Conservation (phyloP, 2,113 vertebrate species). For the Empidonax traillii region DNA sequence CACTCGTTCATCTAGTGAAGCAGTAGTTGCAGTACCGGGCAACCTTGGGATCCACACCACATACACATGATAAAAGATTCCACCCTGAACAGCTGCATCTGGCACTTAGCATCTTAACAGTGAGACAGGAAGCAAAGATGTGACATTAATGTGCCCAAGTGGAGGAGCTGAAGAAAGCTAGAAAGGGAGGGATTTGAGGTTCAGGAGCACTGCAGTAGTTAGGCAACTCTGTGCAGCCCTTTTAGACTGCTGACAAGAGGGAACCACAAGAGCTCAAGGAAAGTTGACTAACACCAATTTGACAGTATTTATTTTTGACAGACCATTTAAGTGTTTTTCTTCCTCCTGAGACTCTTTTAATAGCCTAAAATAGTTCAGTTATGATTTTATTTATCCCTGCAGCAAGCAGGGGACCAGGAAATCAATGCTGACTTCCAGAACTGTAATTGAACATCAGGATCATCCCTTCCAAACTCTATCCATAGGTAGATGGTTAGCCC, state of each 20-base stretch:
- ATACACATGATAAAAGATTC: accelerated
- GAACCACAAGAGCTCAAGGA: background rate
- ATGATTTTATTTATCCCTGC: background rate
- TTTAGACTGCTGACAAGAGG: background rate
- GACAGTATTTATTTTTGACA: background rate
- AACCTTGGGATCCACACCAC: accelerated
- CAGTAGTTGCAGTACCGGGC: background rate
- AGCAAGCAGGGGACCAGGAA: background rate
- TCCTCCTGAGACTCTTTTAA: background rate
- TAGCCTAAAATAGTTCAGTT: background rate
- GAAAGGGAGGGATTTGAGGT: too few relatives aligned
- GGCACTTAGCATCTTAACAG: background rate
- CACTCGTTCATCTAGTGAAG: background rate
- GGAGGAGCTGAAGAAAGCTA: background rate
- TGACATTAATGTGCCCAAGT: background rate
- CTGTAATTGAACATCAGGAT: background rate
- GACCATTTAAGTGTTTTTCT: background rate
- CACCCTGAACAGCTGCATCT: background rate
- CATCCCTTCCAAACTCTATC: background rate
- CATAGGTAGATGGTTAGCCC: background rate
- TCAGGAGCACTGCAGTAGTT: background rate
- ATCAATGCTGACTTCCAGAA: background rate
- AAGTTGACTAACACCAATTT: background rate
- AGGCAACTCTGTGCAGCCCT: background rate
- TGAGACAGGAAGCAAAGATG: accelerated